phyloP scores from a whole-genome alignment of 2,797 vertebrate species.

The Mus minutoides region DNA sequence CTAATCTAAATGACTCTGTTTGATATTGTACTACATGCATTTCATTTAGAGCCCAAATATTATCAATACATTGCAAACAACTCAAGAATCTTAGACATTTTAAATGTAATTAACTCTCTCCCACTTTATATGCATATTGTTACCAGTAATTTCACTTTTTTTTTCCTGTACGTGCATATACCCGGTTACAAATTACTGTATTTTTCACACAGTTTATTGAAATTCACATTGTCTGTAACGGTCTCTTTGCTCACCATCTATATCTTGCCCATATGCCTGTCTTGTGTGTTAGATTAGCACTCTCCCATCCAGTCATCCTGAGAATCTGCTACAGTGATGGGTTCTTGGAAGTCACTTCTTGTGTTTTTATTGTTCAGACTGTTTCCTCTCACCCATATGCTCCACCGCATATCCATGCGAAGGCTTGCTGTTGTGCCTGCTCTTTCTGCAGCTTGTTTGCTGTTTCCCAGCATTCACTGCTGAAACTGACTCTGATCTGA shows the following conservation, averaged over 20 bases:
- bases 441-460: background rate
- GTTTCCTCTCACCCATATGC: background rate
- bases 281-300: background rate
- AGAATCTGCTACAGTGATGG: background rate
- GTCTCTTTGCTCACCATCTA: background rate
- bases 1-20: background rate
- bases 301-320: background rate
- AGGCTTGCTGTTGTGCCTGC: background rate
- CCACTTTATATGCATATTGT: background rate
- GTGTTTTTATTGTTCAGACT: slow-evolving; percentile 17
- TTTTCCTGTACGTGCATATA: background rate
- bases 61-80: background rate
- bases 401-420: background rate
- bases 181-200: background rate
- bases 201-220: slow-evolving; percentile 16
- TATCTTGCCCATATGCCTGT: background rate
- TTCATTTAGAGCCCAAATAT: slow-evolving; percentile 41
- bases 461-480: background rate
- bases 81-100: background rate
- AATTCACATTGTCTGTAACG: background rate
- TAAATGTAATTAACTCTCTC: background rate
- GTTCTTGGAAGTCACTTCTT: background rate
- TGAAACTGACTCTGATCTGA: background rate
- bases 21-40: background rate
- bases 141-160: background rate